These are phyloP conservation scores for Lithophane leautieri DNA, from an alignment of 2,888 invertebrate genomes.

Conservation along the genomic window DNA sequence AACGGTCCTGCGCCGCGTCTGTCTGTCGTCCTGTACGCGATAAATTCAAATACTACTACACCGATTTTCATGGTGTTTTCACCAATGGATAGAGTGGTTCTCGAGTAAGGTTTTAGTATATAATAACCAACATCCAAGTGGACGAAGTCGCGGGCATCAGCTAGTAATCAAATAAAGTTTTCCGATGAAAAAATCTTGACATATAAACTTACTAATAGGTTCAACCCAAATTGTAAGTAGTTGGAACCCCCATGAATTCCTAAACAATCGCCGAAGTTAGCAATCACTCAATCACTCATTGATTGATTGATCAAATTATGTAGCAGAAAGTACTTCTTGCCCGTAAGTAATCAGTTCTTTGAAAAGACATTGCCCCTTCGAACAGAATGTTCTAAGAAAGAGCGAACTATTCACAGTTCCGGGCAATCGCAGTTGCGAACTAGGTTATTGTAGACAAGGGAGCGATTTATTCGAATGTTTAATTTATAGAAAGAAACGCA, in stretches of 20 bases:
- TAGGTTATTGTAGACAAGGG: constrained; percentile 39
- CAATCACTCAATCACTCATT: constrained; percentile 18
- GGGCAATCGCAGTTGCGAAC: constrained; percentile 17
- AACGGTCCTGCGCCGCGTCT: no score
- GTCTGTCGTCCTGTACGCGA: no score
- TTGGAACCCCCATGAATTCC: constrained; percentile 10
- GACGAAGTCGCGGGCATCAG: no score
- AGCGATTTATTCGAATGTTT: constrained; percentile 29
- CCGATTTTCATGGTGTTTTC: no score
- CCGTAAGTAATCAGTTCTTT: constrained; percentile 35
- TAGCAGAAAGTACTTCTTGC: constrained; percentile 2
- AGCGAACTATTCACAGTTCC: constrained; percentile 2
- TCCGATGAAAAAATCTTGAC: not conserved
- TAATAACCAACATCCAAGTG: no score
- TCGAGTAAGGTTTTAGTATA: no score
- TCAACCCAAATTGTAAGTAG: not conserved
- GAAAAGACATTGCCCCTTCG: constrained; percentile 20
- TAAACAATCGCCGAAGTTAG: constrained; percentile 33
- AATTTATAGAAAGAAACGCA: constrained; percentile 24
- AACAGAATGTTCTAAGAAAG: constrained; percentile 28
- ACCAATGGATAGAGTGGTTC: no score
- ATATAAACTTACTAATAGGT: not conserved
- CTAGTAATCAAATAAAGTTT: no score
- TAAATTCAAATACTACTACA: no score
- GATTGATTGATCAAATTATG: constrained; percentile 34